These are phyloP conservation scores for Drosophila mayaguana DNA, from an alignment of 2,888 invertebrate genomes.

Conservation along the genomic window DNA sequence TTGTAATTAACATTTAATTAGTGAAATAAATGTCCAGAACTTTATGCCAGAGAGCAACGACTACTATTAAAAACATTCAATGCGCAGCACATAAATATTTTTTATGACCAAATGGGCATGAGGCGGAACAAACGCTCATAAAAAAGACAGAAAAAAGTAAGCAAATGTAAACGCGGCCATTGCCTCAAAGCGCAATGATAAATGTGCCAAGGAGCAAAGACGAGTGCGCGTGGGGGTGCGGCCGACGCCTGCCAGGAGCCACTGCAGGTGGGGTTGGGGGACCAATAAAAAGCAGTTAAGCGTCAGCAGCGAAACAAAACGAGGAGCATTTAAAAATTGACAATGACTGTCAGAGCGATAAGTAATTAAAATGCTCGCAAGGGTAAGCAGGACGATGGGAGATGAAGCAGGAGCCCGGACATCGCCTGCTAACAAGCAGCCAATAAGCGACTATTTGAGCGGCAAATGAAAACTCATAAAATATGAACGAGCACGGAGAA, in stretches of 20 bases:
- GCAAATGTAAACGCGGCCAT: constrained; percentile 7
- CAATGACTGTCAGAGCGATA: constrained; percentile 60
- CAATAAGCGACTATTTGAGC: constrained; percentile 47
- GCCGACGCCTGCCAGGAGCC: constrained; percentile 2
- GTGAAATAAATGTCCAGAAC: constrained; percentile 43
- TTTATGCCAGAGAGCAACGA: constrained; percentile 24
- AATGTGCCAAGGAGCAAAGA: constrained; percentile 17
- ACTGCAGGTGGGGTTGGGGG: constrained; percentile 5
- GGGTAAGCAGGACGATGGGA: too few relatives aligned
- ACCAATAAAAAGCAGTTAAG: constrained; percentile 70
- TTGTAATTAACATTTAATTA: constrained; percentile 56
- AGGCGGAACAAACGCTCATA: constrained; percentile 48
- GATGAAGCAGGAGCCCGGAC: constrained; percentile 17
- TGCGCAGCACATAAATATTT: constrained; percentile 64
- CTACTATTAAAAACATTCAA: constrained; percentile 55
- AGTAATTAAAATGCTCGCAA: constrained; percentile 64
- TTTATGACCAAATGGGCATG: constrained; percentile 57
- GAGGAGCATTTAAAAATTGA: constrained; percentile 68
- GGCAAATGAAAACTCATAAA: constrained; percentile 63
- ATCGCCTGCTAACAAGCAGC: constrained; percentile 55
- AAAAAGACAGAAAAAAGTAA: constrained; percentile 30
- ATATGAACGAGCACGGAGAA: constrained; percentile 40
- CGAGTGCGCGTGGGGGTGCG: constrained; percentile 15
- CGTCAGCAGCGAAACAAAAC: constrained; percentile 57
- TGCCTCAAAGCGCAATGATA: constrained; percentile 34